Conservation (phyloP, 2,888 invertebrate species). For the Agriopis marginaria region DNA sequence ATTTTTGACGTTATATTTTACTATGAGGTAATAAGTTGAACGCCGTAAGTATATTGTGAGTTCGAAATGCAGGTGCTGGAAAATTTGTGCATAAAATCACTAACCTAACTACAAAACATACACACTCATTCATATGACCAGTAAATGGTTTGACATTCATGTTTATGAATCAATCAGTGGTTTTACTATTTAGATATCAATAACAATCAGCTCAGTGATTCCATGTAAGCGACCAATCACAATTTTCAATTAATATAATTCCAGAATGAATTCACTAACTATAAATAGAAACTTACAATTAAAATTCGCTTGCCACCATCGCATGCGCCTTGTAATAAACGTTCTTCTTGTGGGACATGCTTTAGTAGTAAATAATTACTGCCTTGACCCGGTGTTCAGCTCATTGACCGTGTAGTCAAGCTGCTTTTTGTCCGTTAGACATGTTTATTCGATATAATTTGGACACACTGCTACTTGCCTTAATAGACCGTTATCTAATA, state of each 20-base stretch:
- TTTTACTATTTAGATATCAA: slow-evolving; percentile 5
- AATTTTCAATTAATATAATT: slow-evolving; percentile 12
- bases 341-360: slow-evolving; percentile 31
- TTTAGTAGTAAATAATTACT: slow-evolving; percentile 39
- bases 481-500: no score
- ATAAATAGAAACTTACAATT: slow-evolving; percentile 30
- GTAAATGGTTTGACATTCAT: slow-evolving; percentile 5
- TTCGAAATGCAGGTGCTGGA: no score
- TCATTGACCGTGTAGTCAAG: slow-evolving; percentile 41
- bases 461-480: no score
- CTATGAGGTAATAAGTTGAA: no score
- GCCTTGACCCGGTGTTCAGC: slow-evolving; percentile 48
- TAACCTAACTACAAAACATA: background rate
- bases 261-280: slow-evolving; percentile 28
- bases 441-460: slow-evolving; percentile 4
- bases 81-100: no score
- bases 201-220: slow-evolving; percentile 21
- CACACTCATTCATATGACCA: background rate
- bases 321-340: slow-evolving; percentile 33
- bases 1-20: no score
- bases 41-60: no score
- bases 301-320: slow-evolving; percentile 23
- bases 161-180: slow-evolving; percentile 2
- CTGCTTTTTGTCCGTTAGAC: slow-evolving; percentile 37
- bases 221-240: slow-evolving; percentile 20